Conservation (phyloP, 2,888 invertebrate genomes). For the Synanthedon tipuliformis region DNA sequence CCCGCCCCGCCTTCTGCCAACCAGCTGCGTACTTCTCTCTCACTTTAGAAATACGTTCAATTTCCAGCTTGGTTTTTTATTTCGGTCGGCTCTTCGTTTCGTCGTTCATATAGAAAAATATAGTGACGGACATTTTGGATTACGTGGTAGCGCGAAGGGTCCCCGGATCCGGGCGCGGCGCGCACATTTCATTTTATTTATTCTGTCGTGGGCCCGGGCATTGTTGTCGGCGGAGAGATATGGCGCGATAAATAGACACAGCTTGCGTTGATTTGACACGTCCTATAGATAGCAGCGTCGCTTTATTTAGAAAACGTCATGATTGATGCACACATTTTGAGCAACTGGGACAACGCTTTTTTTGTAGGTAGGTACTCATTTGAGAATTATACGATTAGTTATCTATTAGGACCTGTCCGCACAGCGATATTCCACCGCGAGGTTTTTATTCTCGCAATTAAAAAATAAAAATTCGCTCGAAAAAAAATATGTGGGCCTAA, state of each 20-base stretch:
- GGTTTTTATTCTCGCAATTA: no score
- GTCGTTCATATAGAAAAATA: constrained; percentile 60
- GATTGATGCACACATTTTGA: constrained; percentile 17
- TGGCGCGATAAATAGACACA: constrained; percentile 58
- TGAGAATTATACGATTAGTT: no score
- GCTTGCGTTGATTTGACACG: constrained; percentile 25
- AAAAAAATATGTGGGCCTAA: no score
- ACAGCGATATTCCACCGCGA: no score
- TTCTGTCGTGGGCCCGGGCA: constrained; percentile 28
- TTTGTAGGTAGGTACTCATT: no score
- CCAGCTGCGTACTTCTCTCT: constrained; percentile 30
- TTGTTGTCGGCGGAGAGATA: constrained; percentile 49
- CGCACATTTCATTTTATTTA: constrained; percentile 44
- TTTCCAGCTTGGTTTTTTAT: constrained; percentile 33
- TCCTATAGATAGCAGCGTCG: constrained; percentile 12
- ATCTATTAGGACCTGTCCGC: no score
- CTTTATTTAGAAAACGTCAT: constrained; percentile 27
- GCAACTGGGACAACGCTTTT: no score
- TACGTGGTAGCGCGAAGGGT: constrained; percentile 50
- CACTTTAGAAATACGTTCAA: constrained; percentile 43
- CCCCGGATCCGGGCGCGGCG: constrained; percentile 53
- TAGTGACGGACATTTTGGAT: constrained; percentile 70
- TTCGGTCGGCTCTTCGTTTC: constrained; percentile 14
- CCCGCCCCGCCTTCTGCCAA: constrained; percentile 48
- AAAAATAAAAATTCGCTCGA: no score